phyloP scores from a whole-genome alignment of 2,113 vertebrate genomes.

The Oplegnathus fasciatus region DNA sequence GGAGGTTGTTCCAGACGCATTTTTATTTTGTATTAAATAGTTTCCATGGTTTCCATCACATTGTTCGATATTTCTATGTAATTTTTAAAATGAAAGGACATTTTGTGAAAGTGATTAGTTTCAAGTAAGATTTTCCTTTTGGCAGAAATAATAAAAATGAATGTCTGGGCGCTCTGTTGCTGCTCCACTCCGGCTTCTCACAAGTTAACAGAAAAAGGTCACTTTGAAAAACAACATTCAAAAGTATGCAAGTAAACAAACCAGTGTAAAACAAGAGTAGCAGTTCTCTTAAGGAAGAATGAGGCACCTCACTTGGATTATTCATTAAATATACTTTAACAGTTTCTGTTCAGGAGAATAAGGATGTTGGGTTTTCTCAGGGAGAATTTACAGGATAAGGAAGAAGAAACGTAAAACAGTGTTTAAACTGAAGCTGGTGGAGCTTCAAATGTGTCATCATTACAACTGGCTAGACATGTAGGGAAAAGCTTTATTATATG shows the following conservation, averaged over 20 bases:
- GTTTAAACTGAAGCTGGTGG: not conserved
- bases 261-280: not conserved
- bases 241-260: not conserved
- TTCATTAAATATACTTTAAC: not conserved
- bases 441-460: too few species aligned
- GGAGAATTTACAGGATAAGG: not conserved
- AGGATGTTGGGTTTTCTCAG: not conserved
- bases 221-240: not conserved
- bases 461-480: too few species aligned
- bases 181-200: not conserved
- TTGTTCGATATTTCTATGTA: not conserved
- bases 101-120: not conserved
- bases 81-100: not conserved
- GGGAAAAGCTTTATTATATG: too few species aligned
- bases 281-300: not conserved
- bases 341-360: not conserved
- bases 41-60: not conserved
- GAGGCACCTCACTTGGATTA: conserved; percentile 2
- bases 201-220: not conserved
- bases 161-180: not conserved
- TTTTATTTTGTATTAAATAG: not conserved
- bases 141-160: not conserved
- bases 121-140: not conserved
- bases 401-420: not conserved
- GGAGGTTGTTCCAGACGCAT: not conserved